These are phyloP conservation scores for Grus americana DNA, from an alignment of 2,113 vertebrate species.

Conservation along the genomic window DNA sequence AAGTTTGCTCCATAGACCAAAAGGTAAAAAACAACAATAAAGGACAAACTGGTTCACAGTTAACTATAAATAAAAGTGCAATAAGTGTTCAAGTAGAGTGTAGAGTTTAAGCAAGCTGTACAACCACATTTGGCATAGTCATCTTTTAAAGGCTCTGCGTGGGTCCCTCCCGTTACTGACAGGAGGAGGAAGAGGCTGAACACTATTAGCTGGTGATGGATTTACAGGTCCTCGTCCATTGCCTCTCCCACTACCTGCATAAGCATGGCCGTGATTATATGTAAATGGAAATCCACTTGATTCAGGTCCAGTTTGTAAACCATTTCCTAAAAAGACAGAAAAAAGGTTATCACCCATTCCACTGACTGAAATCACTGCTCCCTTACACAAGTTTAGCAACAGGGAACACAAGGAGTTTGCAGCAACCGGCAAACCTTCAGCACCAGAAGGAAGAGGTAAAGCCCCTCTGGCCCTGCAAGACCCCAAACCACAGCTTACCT, in stretches of 20 bases:
- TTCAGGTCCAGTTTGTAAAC: slow-evolving; percentile 79
- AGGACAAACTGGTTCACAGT: slow-evolving; percentile 77
- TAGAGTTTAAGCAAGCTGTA: slow-evolving; percentile 75
- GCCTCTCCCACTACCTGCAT: slow-evolving; percentile 80
- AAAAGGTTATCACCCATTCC: background rate
- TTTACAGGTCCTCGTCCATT: slow-evolving; percentile 82
- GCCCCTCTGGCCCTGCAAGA: background rate
- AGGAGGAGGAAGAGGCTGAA: slow-evolving; percentile 79
- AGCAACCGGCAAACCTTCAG: background rate
- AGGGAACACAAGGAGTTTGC: background rate
- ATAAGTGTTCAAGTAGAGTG: slow-evolving; percentile 94
- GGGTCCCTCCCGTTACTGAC: slow-evolving; percentile 96
- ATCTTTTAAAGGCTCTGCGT: slow-evolving; percentile 87
- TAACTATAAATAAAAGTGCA: slow-evolving; percentile 93
- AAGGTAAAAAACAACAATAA: slow-evolving; percentile 50
- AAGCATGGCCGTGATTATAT: slow-evolving; percentile 73
- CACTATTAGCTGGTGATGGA: slow-evolving; percentile 59
- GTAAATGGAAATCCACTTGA: slow-evolving; percentile 71
- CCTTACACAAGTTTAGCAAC: background rate
- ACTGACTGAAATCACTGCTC: background rate
- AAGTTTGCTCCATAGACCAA: slow-evolving; percentile 57
- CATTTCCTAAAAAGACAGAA: slow-evolving; percentile 82
- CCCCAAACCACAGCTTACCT: background rate
- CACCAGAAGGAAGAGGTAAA: background rate
- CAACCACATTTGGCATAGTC: slow-evolving; percentile 66